These are phyloP conservation scores for Cepaea hortensis DNA, from an alignment of 2,888 invertebrate genomes.

Conservation along the genomic window DNA sequence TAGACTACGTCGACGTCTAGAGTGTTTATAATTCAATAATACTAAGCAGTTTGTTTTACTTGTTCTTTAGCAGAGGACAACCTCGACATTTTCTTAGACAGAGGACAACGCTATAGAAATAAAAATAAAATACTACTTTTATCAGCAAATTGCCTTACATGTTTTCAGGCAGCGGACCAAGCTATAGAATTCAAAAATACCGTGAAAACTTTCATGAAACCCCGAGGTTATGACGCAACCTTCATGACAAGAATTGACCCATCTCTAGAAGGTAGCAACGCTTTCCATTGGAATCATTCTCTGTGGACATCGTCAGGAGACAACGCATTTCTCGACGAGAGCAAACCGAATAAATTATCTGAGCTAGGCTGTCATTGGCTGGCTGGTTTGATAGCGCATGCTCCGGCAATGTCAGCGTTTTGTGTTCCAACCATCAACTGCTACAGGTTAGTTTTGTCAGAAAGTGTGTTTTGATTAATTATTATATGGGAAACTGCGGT, in stretches of 20 bases:
- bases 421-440: conserved; percentile 49
- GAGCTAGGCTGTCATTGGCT: conserved; percentile 50
- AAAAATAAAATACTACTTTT: too few species aligned
- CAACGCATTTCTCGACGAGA: conserved; percentile 43
- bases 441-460: conserved; percentile 33
- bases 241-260: conserved; percentile 44
- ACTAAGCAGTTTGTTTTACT: too few species aligned
- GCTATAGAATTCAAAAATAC: conserved; percentile 31
- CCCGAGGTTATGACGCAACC: conserved; percentile 32
- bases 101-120: too few species aligned
- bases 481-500: background rate
- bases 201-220: conserved; percentile 25
- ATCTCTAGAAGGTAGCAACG: conserved; percentile 17
- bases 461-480: background rate
- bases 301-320: conserved; percentile 43
- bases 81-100: too few species aligned
- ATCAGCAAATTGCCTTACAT: too few species aligned
- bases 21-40: too few species aligned
- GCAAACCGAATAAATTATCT: conserved; percentile 37
- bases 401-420: conserved; percentile 44
- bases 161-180: conserved; percentile 31
- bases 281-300: conserved; percentile 50
- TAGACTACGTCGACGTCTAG: too few species aligned
- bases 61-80: too few species aligned
- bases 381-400: conserved; percentile 47